These are phyloP conservation scores for Luffia ferchaultella DNA, from an alignment of 2,888 invertebrate genomes.

Conservation along the genomic window DNA sequence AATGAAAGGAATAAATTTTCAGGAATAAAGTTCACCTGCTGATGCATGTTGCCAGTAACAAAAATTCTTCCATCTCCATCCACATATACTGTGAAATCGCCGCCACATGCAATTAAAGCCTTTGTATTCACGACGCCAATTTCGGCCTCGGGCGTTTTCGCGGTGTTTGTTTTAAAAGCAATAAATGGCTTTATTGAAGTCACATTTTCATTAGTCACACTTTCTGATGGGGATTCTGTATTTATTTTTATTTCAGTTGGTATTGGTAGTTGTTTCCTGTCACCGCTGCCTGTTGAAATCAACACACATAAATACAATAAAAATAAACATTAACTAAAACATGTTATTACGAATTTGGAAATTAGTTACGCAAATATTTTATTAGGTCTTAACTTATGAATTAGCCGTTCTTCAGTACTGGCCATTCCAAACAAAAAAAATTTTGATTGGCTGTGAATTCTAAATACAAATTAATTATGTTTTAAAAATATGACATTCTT, in stretches of 20 bases:
- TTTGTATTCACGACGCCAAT: constrained; percentile 24
- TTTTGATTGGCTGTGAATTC: no score
- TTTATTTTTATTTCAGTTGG: constrained; percentile 63
- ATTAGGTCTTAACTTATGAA: no score
- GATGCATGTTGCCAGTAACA: constrained; percentile 78
- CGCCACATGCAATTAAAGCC: constrained; percentile 72
- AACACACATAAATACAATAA: background rate
- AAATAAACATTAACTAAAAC: constrained; percentile 5
- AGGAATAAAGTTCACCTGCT: constrained; percentile 60
- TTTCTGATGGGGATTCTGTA: constrained; percentile 24
- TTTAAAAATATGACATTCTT: no score
- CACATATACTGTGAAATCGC: constrained; percentile 79
- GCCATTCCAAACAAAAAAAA: no score
- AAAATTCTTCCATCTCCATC: constrained; percentile 72
- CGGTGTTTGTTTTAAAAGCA: constrained; percentile 11
- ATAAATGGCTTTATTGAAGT: constrained; percentile 3
- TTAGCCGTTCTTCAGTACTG: no score
- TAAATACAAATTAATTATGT: no score
- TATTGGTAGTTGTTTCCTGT: constrained; percentile 63
- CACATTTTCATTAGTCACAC: background rate
- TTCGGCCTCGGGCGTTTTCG: constrained; percentile 27
- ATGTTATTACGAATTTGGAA: background rate
- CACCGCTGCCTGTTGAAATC: constrained; percentile 60
- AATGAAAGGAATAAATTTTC: no score
- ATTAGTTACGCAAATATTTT: no score